phyloP scores from a whole-genome alignment of 2,113 vertebrate genomes.

The Microcebus tavaratra region DNA sequence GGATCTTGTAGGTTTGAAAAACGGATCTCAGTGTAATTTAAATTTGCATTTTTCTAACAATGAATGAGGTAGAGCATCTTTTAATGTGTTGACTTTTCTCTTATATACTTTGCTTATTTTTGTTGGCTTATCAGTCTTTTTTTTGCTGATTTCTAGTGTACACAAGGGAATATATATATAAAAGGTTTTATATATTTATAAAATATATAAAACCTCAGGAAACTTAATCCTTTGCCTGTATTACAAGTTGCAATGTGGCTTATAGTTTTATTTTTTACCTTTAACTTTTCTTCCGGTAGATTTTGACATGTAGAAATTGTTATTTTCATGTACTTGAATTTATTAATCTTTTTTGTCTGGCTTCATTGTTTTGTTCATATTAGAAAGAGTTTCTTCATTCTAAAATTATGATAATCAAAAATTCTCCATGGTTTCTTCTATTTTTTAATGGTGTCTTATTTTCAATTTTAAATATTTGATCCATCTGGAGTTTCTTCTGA shows the following conservation, averaged over 20 bases:
- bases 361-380: neutral
- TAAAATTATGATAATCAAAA: neutral
- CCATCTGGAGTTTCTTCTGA: neutral
- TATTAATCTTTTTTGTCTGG: neutral
- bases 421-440: neutral
- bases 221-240: no score
- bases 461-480: neutral
- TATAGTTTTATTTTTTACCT: neutral
- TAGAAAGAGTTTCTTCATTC: neutral
- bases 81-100: neutral
- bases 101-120: neutral
- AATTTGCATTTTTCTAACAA: neutral
- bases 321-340: neutral
- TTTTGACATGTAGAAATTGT: neutral
- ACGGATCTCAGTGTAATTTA: neutral
- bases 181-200: no score
- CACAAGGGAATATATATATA: neutral
- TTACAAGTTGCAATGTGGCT: no score
- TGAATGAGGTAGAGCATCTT: neutral
- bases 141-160: neutral
- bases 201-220: no score
- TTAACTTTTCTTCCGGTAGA: neutral
- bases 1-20: neutral
- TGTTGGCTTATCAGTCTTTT: neutral
- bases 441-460: neutral